Evolutionary conservation across 2,797 vertebrate species (phyloP).

Genomic region (Myiotriccus ornatus): DNA sequence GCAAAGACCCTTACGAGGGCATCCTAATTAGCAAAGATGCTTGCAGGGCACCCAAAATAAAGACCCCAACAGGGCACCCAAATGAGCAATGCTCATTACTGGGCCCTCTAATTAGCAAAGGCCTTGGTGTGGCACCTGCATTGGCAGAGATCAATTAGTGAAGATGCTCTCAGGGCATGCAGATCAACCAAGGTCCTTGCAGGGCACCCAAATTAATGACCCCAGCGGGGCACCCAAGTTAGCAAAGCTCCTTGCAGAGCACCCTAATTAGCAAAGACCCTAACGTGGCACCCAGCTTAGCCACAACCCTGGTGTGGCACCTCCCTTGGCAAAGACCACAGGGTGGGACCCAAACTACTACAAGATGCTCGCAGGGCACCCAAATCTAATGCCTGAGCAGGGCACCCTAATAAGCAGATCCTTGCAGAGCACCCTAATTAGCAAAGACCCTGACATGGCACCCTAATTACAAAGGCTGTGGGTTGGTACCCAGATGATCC

Average conservation of each 20-base stretch:
- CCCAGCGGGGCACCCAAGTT: not conserved
- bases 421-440: not conserved
- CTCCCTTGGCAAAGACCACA: not conserved
- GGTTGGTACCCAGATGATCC: not conserved
- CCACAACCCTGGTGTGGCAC: not conserved
- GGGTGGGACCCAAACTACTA: not conserved
- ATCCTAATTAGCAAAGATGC: not conserved
- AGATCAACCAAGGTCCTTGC: too few species aligned
- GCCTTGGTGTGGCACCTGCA: not conserved
- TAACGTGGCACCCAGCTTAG: not conserved
- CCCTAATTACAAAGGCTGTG: not conserved
- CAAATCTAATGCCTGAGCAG: not conserved
- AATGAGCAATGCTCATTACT: not conserved
- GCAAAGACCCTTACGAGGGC: not conserved
- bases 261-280: not conserved
- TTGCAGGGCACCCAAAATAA: not conserved
- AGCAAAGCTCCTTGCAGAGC: not conserved
- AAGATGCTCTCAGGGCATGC: accelerated
- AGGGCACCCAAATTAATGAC: too few species aligned
- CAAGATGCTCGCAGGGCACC: not conserved
- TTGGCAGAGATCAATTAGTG: accelerated
- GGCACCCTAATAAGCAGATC: not conserved
- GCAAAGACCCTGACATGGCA: not conserved
- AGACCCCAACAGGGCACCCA: not conserved
- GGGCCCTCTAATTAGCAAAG: not conserved